phyloP scores from a whole-genome alignment of 2,113 vertebrate species.

The Trematocara nigrifrons region DNA sequence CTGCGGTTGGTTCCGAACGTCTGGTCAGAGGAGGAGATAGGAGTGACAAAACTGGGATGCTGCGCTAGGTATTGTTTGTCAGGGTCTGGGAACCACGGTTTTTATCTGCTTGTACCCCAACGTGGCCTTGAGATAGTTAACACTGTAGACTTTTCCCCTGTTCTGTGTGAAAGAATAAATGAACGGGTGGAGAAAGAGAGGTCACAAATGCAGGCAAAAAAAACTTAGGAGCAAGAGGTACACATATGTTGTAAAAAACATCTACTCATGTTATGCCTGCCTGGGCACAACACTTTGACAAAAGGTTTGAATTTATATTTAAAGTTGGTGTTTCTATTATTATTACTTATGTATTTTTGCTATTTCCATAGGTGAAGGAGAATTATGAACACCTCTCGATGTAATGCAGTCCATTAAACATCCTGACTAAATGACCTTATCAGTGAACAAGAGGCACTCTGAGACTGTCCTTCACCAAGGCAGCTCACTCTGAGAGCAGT shows the following conservation, averaged over 20 bases:
- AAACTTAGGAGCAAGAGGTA: background rate
- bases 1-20: background rate
- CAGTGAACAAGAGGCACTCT: background rate
- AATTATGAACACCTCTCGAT: background rate
- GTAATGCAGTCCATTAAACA: background rate
- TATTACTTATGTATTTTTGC: background rate
- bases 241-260: background rate
- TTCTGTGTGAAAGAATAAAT: slow-evolving; percentile 56
- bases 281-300: background rate
- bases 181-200: background rate
- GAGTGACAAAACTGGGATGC: slow-evolving; percentile 34
- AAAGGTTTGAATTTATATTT: background rate
- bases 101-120: slow-evolving; percentile 65
- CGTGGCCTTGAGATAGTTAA: slow-evolving; percentile 75
- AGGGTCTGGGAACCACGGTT: slow-evolving; percentile 67
- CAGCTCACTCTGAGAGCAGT: background rate
- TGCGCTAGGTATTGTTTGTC: slow-evolving; percentile 41
- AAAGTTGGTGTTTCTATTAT: background rate
- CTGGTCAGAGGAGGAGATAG: slow-evolving; percentile 5
- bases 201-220: background rate
- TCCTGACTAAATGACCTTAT: background rate
- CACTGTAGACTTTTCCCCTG: slow-evolving; percentile 66
- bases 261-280: background rate
- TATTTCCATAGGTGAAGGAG: background rate
- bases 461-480: background rate